Evolutionary conservation across 2,888 invertebrate genomes (phyloP), one percentile per base, ranked within the genome.

Genomic region (Aphidius colemani): DNA sequence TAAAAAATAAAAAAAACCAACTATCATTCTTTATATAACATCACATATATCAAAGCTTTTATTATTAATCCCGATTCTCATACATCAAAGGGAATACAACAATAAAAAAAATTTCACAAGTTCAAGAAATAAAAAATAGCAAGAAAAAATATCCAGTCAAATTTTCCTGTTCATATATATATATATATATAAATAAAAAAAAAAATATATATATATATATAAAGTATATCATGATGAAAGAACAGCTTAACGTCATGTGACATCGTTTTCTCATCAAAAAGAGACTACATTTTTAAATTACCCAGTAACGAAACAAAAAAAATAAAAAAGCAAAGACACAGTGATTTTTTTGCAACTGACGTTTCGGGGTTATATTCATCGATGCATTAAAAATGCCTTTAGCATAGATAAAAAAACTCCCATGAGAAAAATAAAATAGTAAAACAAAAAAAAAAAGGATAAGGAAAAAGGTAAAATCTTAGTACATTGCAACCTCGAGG

Each of bases 301-400:
- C 3, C 30, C 0, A 30, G 2, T 30, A 5, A 30, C 30, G 5
- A 30, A 30, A 30, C 5, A 5, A 30, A 30, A 30, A 30, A 30
- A 30, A 30, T 3, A 30, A 30, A 30, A 30, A 30, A 5, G 0
- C 30, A 30, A 30, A 30, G 30, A 30, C 30, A 30, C 30, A 30
- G 30, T 30, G 30, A 30, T 30, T 30, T 30, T 30, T 30, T 61
- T 51, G 50, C 51, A 49, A 63, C 61, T 66, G 67, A 66, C 69
- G 49, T 67, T 66, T 67, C 65, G 64, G 67, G 67, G 67, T 66
- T 68, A 61, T 53, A 30, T 30, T 3, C 50, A 64, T 63, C 59
- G 59, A 62, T 63, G 66, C 57, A 67, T 67, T 59, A 63, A 69
- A 67, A 66, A 46, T 18, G 60, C 39, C 46, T 57, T n/a, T 18